Base-by-base conservation (phyloP, 2,113 vertebrate species). In the Amblyornis subalaris region DNA sequence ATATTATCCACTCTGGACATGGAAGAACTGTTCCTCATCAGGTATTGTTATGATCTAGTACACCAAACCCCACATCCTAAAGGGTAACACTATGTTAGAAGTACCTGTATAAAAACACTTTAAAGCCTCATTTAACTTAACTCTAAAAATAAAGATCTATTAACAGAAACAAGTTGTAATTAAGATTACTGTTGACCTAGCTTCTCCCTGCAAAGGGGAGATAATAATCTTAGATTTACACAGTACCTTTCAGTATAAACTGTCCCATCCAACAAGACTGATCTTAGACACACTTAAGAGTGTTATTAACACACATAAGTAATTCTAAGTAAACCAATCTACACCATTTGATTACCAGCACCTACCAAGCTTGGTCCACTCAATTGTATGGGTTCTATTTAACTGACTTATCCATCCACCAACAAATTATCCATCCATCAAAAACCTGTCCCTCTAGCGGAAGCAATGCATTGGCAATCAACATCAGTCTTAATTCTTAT, bases 101-200 rank as follows among this genome's bases (percentile, higher is more conserved):
- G 44, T 38, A 89, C 26, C 58, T 54, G 7, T 38, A 60, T 60
- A 69, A 66, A 86, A 86, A 31, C 29, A 38, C 22, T 91, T 85
- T 61, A 79, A 86, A 85, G 70, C 24, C 35, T 84, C 65, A 61
- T 86, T 81, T 77, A 88, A 60, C 40, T 58, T 87, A 76, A 72
- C 35, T 69, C 61, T 61, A 87, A 92, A 94, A 92, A 77, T 89
- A 95, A 80, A 71, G 65, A 77, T 65, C 33, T 87, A 72, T 71
- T 89, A 89, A 90, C 44, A 81, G 53, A 94, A 90, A 81, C 47
- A 88, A 87, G 53, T 17, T 83, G 75, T 77, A 92, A 78, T 75
- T 94, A 81, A 95, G 80, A 81, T 12, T 79, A 76, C 36, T 69
- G 62, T 87, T 89, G 86, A 87, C 61, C 61, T 61, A 57, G 26